Percentiles rank a stretch among this genome's conserved stretches.
phyloP scores from a whole-genome alignment of 2,888 invertebrate species.

The Erebia palarica region DNA sequence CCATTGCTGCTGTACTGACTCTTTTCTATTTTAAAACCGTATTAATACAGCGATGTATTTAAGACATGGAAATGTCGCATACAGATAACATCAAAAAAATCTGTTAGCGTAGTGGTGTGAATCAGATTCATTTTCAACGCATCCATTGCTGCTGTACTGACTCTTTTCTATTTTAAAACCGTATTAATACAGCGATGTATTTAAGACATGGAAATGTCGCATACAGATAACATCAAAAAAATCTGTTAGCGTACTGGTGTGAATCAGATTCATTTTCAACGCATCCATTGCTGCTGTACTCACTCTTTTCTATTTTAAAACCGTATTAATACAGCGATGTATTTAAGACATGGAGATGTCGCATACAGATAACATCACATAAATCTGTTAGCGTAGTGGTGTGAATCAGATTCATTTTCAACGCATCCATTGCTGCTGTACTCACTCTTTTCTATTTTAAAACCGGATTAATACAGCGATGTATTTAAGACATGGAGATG shows the following conservation, averaged over 20 bases:
- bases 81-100: constrained; percentile 15
- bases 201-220: constrained; percentile 26
- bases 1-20: neutral
- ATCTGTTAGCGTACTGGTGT: constrained; percentile 15
- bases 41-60: too few relatives aligned
- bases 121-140: neutral
- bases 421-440: neutral
- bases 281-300: neutral
- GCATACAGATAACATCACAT: constrained; percentile 20
- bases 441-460: neutral
- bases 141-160: neutral
- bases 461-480: too few relatives aligned
- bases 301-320: neutral
- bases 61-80: constrained; percentile 27
- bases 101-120: constrained; percentile 20
- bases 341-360: constrained; percentile 24
- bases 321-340: too few relatives aligned
- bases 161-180: neutral
- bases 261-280: constrained; percentile 6
- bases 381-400: constrained; percentile 14
- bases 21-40: neutral
- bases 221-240: constrained; percentile 17
- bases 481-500: constrained; percentile 21
- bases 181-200: too few relatives aligned
- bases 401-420: constrained; percentile 9